Percentiles rank a stretch among this genome's conserved stretches.
Conservation (phyloP, 2,797 vertebrate genomes). For the Eulemur albifrons region DNA sequence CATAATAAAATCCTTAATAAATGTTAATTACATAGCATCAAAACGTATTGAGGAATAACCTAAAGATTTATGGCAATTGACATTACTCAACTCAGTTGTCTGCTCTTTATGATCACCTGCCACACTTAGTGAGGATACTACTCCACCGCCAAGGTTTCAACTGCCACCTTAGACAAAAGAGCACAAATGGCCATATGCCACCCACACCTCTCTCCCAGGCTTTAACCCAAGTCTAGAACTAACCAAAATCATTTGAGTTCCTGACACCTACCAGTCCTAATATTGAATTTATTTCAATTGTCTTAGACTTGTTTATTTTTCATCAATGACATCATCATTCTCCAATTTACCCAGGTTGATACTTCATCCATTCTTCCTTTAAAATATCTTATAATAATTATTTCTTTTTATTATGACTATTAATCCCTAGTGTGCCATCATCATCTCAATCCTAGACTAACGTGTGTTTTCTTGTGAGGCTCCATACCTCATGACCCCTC, state of each 20-base stretch:
- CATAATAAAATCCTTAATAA: conserved; percentile 6
- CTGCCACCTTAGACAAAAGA: neutral
- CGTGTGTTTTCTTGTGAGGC: neutral
- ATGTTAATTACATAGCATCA: neutral
- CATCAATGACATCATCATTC: neutral
- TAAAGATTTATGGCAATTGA: neutral
- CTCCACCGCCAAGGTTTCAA: neutral
- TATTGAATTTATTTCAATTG: neutral
- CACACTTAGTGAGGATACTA: neutral
- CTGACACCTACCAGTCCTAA: neutral
- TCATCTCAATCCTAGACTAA: neutral
- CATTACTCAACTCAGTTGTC: neutral
- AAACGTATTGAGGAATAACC: neutral
- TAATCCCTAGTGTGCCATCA: neutral
- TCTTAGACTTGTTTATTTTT: neutral
- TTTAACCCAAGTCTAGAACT: neutral
- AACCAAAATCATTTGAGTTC: neutral
- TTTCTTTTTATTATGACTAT: neutral
- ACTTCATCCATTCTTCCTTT: neutral
- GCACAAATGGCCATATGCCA: neutral
- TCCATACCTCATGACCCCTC: neutral
- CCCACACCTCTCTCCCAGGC: neutral
- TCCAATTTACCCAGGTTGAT: neutral
- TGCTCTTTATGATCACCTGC: neutral
- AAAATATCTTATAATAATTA: neutral